Conservation (phyloP, 2,113 vertebrate species). For the Falco punctatus region DNA sequence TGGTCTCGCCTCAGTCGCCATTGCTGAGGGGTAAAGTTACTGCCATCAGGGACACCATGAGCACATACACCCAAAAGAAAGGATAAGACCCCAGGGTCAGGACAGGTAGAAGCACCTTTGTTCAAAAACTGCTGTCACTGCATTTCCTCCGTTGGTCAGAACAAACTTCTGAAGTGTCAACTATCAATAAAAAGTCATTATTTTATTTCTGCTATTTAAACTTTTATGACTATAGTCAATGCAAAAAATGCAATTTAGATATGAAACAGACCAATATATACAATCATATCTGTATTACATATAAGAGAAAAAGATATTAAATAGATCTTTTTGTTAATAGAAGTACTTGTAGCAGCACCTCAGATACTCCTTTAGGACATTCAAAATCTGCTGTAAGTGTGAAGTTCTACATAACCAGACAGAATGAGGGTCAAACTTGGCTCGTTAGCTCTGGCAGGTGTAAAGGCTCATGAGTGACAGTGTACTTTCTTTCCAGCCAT, state of each 20-base stretch:
- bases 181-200: not conserved
- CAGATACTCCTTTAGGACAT: not conserved
- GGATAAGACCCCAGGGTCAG: not conserved
- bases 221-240: not conserved
- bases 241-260: not conserved
- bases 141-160: not conserved
- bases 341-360: not conserved
- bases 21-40: not conserved
- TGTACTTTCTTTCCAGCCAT: not conserved
- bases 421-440: constrained; percentile 7
- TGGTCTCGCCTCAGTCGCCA: not conserved
- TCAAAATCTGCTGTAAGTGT: not conserved
- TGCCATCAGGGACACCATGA: not conserved
- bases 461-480: constrained; percentile 14
- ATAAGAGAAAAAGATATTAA: not conserved
- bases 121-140: not conserved
- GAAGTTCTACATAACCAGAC: constrained; percentile 1
- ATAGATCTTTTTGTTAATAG: not conserved
- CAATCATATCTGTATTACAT: not conserved
- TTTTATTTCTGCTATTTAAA: not conserved
- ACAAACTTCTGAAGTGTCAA: not conserved
- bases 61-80: not conserved
- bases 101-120: not conserved
- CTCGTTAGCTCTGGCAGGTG: constrained; percentile 25
- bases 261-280: not conserved